These are phyloP conservation scores for Papilio machaon DNA, from an alignment of 1,140 invertebrate genomes.

Conservation along the genomic window DNA sequence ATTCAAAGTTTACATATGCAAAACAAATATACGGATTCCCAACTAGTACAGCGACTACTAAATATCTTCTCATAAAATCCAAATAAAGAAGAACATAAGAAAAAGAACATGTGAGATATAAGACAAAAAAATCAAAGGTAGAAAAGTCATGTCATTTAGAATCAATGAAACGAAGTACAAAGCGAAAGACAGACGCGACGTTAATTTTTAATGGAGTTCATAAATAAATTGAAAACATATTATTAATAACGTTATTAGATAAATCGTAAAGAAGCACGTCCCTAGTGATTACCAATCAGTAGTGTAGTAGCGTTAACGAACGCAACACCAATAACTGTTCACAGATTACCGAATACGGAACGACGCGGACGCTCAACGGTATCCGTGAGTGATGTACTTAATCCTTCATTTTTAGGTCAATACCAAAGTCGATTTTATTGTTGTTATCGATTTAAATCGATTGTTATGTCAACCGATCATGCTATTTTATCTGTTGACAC, in stretches of 20 bases:
- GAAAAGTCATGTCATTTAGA: background rate
- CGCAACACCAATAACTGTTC: slow-evolving; percentile 40
- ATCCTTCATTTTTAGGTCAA: slow-evolving; percentile 54
- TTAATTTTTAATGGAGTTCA: background rate
- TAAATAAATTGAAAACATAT: background rate
- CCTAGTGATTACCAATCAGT: slow-evolving; percentile 34
- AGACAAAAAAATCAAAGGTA: background rate
- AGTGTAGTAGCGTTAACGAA: slow-evolving; percentile 33
- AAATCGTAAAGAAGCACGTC: slow-evolving; percentile 17
- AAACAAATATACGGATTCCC: no score
- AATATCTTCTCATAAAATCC: background rate
- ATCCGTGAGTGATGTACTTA: slow-evolving; percentile 42
- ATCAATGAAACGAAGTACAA: background rate
- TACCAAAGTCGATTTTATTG: slow-evolving; percentile 46
- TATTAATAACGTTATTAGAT: background rate
- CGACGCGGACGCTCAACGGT: slow-evolving; percentile 47
- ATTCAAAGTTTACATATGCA: no score
- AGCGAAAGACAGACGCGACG: background rate
- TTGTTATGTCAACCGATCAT: slow-evolving; percentile 39
- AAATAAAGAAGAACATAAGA: background rate
- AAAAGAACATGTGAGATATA: background rate
- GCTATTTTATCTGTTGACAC: slow-evolving; percentile 29
- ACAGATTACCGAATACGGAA: slow-evolving; percentile 47
- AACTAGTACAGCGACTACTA: no score
- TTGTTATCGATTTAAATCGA: slow-evolving; percentile 22